Percentiles rank a stretch among this genome's conserved stretches.
Conservation (phyloP, 2,888 invertebrate genomes). For the Caenorhabditis angaria region DNA sequence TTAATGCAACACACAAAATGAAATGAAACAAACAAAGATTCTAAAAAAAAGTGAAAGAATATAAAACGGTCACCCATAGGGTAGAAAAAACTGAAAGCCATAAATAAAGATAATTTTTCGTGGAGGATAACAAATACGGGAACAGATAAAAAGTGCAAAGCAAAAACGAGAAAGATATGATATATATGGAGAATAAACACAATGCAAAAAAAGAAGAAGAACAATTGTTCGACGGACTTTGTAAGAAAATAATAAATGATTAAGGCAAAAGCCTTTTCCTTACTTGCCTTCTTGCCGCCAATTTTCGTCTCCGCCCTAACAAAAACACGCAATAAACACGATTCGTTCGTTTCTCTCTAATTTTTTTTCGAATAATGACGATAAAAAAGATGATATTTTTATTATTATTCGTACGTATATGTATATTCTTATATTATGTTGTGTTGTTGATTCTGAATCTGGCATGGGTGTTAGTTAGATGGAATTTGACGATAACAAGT, state of each 20-base stretch:
- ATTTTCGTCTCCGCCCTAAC: not conserved
- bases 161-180: not conserved
- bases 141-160: not conserved
- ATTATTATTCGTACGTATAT: no score
- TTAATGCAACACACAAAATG: slow-evolving; percentile 3
- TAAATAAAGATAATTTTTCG: not conserved
- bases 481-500: not conserved
- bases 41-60: no score
- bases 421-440: no score
- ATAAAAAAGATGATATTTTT: not conserved
- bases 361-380: not conserved
- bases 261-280: slow-evolving; percentile 2
- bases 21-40: not conserved
- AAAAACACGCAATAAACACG: slow-evolving; percentile 1
- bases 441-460: slow-evolving; percentile 2
- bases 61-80: no score
- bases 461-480: slow-evolving; percentile 2
- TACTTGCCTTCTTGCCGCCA: not conserved
- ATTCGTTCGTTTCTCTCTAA: not conserved
- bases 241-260: slow-evolving; percentile 4
- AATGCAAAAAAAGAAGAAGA: not conserved
- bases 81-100: not conserved
- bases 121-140: no score
- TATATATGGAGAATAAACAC: not conserved
- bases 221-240: slow-evolving; percentile 4